Base-by-base conservation (phyloP, 2,797 vertebrate species). In the Yasuhikotakia modesta region DNA sequence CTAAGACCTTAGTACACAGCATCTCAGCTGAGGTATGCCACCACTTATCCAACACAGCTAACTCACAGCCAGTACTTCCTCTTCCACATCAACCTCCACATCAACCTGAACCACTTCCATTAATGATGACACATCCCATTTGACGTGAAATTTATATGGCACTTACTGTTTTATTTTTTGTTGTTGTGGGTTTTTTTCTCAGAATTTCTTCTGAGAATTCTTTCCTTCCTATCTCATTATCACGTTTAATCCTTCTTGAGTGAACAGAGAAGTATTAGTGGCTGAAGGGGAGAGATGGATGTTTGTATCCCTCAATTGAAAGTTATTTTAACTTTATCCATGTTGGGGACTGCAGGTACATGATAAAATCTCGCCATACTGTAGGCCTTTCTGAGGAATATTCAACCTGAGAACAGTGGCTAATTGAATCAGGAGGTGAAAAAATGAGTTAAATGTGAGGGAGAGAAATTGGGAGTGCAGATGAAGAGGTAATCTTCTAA, bases 391-490 rank as follows among this genome's bases (percentile, higher is more conserved):
- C 53, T 53, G 86, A 84, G 87, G 87, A 89, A 90, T 91, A 92
- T 90, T 87, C 86, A 90, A 90, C 90, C 85, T 65, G 84, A 79
- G 87, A 87, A 89, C 88, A 87, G 86, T 83, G 86, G 86, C 89
- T 92, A 92, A 93, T 92, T 92, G 89, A 93, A 92, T 91, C 87
- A 82, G 84, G 87, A 87, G 85, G 88, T 24, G 89, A 81, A 86
- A 35, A 78, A 89, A 79, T 76, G 45, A 32, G 81, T 19, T 69
- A 81, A 81, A 86, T 76, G 82, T 76, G 71, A 55, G 32, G 79
- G 69, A 70, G 64, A 73, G 81, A 80, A 78, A 77, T 72, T 50
- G 75, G 60, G 65, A 71, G 77, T 68, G 48, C 35, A 58, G 74
- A 73, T 63, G 68, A 43, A 61, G 67, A 61, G 70, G 8, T 63